Evolutionary conservation across 2,113 vertebrate species (phyloP).

Genomic region (Elephantulus edwardii): DNA sequence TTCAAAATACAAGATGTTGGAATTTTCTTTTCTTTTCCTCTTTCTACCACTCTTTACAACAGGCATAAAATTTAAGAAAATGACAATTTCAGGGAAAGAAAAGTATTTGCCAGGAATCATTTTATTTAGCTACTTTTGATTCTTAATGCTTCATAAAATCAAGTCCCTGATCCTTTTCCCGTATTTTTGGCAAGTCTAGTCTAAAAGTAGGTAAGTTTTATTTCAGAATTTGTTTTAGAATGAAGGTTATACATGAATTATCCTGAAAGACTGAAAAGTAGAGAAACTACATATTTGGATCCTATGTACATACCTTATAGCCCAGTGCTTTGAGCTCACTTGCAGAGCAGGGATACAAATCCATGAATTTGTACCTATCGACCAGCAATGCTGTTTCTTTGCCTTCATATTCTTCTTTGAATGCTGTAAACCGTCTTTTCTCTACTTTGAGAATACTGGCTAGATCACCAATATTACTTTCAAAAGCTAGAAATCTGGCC

Average conservation of each 20-base stretch:
- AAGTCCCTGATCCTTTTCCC: conserved; percentile 1
- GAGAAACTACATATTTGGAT: not conserved
- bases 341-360: conserved; percentile 96
- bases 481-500: conserved; percentile 97
- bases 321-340: conserved; percentile 98
- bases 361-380: conserved; percentile 99
- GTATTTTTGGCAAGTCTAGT: conserved; percentile 4
- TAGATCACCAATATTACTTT: conserved; percentile 98
- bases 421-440: conserved; percentile 95
- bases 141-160: conserved; percentile 1
- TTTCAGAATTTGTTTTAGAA: conserved; percentile 41
- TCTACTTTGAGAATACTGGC: conserved; percentile 99
- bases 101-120: conserved; percentile 27
- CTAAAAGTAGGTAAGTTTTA: conserved; percentile 29
- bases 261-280: not conserved
- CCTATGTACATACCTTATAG: conserved; percentile 90
- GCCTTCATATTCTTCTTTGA: conserved; percentile 98
- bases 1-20: not conserved
- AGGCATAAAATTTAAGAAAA: not conserved
- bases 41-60: not conserved
- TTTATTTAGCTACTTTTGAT: conserved; percentile 32
- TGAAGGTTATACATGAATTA: not conserved
- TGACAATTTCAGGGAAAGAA: conserved; percentile 25
- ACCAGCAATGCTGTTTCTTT: conserved; percentile 98
- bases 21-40: conserved; percentile 42